These are phyloP conservation scores for Agonopterix subpropinquella DNA, from an alignment of 2,888 invertebrate genomes.

Conservation along the genomic window DNA sequence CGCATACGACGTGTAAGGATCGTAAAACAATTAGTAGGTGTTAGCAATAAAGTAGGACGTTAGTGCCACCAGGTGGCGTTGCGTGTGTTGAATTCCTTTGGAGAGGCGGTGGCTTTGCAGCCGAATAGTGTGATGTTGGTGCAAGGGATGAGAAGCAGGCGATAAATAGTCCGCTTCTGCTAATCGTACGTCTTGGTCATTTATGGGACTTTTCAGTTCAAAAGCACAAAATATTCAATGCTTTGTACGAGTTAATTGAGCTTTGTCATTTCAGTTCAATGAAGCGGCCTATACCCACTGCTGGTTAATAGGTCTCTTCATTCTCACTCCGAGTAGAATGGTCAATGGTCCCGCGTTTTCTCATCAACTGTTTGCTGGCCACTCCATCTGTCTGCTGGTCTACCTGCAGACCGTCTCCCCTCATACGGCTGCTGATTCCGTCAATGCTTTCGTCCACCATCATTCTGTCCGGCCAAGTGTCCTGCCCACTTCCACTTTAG, in stretches of 20 bases:
- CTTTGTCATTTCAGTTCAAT: not conserved
- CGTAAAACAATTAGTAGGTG: not conserved
- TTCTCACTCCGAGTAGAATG: too few relatives aligned
- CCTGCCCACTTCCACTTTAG: too few relatives aligned
- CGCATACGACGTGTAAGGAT: not conserved
- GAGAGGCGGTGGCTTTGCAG: not conserved
- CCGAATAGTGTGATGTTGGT: not conserved
- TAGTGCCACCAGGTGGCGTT: not conserved
- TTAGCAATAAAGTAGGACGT: not conserved
- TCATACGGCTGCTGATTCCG: too few relatives aligned
- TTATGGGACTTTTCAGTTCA: not conserved
- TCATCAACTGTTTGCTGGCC: too few relatives aligned
- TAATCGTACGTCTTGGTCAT: not conserved
- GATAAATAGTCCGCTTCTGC: not conserved
- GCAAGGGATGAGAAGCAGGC: not conserved
- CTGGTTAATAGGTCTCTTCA: not conserved
- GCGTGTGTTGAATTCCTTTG: not conserved
- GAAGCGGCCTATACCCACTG: not conserved
- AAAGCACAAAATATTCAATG: not conserved
- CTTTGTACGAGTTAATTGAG: not conserved
- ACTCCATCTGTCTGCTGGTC: too few relatives aligned
- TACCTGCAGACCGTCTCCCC: too few relatives aligned
- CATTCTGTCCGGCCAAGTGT: too few relatives aligned
- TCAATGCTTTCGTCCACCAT: too few relatives aligned
- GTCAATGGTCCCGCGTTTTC: too few relatives aligned